These are phyloP conservation scores for Ormyrus nitidulus DNA, from an alignment of 2,888 invertebrate genomes.

Conservation along the genomic window DNA sequence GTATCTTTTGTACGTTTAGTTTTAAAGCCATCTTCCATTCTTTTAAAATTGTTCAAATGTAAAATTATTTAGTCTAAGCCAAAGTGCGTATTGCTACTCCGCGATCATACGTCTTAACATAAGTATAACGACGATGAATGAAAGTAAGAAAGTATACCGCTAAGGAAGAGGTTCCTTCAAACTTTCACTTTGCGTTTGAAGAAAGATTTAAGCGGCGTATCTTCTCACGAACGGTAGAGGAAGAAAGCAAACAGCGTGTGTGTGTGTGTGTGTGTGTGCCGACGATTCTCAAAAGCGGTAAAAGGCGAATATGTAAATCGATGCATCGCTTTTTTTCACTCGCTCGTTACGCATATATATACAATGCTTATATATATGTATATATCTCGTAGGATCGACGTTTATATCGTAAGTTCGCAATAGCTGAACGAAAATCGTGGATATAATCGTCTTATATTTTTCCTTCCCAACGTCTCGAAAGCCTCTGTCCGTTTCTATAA, in stretches of 20 bases:
- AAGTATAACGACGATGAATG: too few species aligned
- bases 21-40: too few species aligned
- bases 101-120: too few species aligned
- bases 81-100: too few species aligned
- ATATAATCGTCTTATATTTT: conserved; percentile 23
- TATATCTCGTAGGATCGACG: conserved; percentile 48
- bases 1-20: too few species aligned
- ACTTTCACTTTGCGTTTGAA: conserved; percentile 2
- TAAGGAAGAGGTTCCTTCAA: conserved; percentile 22
- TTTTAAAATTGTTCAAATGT: too few species aligned
- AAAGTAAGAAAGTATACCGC: conserved; percentile 13
- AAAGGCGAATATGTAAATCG: conserved; percentile 19
- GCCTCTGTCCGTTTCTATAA: background rate
- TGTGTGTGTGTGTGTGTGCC: too few species aligned
- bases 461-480: background rate
- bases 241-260: too few species aligned
- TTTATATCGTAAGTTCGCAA: conserved; percentile 44
- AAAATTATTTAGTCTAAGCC: too few species aligned
- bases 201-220: too few species aligned
- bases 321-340: conserved; percentile 43
- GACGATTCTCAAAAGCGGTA: conserved; percentile 12
- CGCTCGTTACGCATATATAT: conserved; percentile 29
- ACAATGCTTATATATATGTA: conserved; percentile 39
- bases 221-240: too few species aligned
- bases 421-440: conserved; percentile 16